These are phyloP conservation scores for Notothenia coriiceps DNA, from an alignment of 2,113 vertebrate species.

Conservation along the genomic window DNA sequence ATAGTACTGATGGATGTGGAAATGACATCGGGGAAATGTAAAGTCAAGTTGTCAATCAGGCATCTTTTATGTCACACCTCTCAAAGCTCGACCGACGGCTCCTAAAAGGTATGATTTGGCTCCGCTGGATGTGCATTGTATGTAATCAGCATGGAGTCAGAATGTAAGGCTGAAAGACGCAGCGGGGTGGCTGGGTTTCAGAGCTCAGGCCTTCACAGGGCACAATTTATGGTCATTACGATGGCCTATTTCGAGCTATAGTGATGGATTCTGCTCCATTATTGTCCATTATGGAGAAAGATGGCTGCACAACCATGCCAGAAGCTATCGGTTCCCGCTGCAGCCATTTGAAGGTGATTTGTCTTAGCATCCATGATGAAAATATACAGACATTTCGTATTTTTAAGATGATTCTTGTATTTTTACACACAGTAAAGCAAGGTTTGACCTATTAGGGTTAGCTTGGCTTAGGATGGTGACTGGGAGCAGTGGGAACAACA, in stretches of 20 bases:
- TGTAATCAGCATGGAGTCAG: slow-evolving; percentile 77
- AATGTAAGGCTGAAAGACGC: slow-evolving; percentile 71
- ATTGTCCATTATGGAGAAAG: slow-evolving; percentile 94
- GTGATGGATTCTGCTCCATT: slow-evolving; percentile 93
- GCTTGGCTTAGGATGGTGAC: no score
- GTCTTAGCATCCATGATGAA: no score
- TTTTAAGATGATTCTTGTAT: no score
- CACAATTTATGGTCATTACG: slow-evolving; percentile 90
- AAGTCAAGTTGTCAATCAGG: slow-evolving; percentile 36
- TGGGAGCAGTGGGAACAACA: no score
- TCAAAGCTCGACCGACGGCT: slow-evolving; percentile 58
- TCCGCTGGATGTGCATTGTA: slow-evolving; percentile 66
- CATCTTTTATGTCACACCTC: slow-evolving; percentile 13
- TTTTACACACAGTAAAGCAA: no score
- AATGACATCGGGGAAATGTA: slow-evolving; percentile 13
- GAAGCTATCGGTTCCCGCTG: slow-evolving; percentile 82
- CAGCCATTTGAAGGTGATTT: slow-evolving; percentile 65
- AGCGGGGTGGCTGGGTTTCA: slow-evolving; percentile 77
- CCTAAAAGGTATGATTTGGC: slow-evolving; percentile 77
- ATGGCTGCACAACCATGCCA: slow-evolving; percentile 84
- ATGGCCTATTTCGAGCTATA: slow-evolving; percentile 87
- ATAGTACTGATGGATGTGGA: background rate
- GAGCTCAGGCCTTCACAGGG: slow-evolving; percentile 81
- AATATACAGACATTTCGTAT: no score
- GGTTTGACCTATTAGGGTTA: no score